Evolutionary conservation across 2,888 invertebrate genomes (phyloP), one percentile per base, ranked within the genome.

Genomic region (Phorcus lineatus): DNA sequence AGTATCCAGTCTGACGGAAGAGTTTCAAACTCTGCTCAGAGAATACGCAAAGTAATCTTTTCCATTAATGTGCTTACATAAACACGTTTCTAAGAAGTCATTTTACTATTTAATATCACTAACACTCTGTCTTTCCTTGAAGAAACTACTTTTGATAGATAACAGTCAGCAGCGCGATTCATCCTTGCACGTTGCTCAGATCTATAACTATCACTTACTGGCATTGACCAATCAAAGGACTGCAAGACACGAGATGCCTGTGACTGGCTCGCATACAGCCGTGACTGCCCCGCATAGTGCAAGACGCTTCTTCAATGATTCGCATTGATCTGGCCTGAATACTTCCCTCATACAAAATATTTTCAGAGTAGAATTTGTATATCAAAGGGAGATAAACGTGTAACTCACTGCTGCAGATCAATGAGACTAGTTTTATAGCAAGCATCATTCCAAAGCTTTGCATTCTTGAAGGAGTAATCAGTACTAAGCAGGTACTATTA

Each of bases 131-230:
- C 28, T 36, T 36, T 36, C 36, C 11, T 19, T 31, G 70, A 36
- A 70, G 70, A 36, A 70, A 70, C 70, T 70, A 70, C 19, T 70
- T 70, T 70, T 70, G 40, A 40, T 70, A 36, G 31, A 19, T 24
- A 36, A 11, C 36, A 19, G 31, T 36, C 31, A n/a, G 36, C 19
- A 19, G 36, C 70, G 36, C 70, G 36, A 40, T 70, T 70, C 70
- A 17, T 70, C 70, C 36, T 70, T 19, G 40, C 70, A 70, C 70
- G 40, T 70, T 70, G 40, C 40, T 36, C 70, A n/a, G 40, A 17
- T 40, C 70, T 36, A 36, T 28, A 40, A 19, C 70, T 36, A 70
- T 70, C 36, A 70, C 70, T 31, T 31, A 36, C 9, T 36, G 9
- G 36, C n/a, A 31, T n/a, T 36, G 70, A 70, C 70, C 70, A 70